Base-by-base conservation (phyloP, 2,888 invertebrate genomes). In the Zaprionus obscuricornis region DNA sequence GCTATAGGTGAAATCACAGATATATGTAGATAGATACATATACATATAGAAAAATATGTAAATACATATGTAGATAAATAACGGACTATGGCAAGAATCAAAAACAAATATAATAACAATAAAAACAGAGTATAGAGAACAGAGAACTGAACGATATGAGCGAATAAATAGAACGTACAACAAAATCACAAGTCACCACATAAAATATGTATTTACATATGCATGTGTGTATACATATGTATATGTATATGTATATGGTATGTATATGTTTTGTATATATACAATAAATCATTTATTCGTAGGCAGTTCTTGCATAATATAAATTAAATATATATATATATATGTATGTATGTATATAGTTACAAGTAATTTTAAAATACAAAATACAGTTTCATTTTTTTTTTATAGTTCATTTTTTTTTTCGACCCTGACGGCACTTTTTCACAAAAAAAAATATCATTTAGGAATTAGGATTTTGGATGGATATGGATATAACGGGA, bases 231-330 rank as follows among this genome's bases (percentile, higher is more conserved):
- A 39, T 51, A 60, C 37, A 67, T 58, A 42, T 50, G 54, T 47
- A 49, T 16, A 18, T 43, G 20, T 16, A 29, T 27, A 65, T 36
- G 59, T 46, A 13, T 24, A 55, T 52, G 46, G 29, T 54, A 47
- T 46, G 51, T 43, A 49, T 40, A 58, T 75, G 31, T 52, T 37
- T 42, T 43, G 42, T 63, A 65, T 79, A 79, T 81, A 82, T 85
- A 82, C 86, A 82, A 76, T 85, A 85, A 85, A 79, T 85, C 84
- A 67, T 82, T 85, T 82, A 82, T 82, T 82, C 84, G 86, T 85
- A 82, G 81, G 81, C 81, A 82, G 81, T 85, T 82, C 81, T 82
- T 85, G 84, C 86, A 84, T 76, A 83, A 79, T 85, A 83, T 85
- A 81, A 85, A 83, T 79, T 81, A 81, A 81, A 81, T 85, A 85